A percentile compares a stretch with the other conserved stretches of the same genome.
Evolutionary conservation across 2,113 vertebrate genomes (phyloP).

Genomic region (Cyprinus carpio): DNA sequence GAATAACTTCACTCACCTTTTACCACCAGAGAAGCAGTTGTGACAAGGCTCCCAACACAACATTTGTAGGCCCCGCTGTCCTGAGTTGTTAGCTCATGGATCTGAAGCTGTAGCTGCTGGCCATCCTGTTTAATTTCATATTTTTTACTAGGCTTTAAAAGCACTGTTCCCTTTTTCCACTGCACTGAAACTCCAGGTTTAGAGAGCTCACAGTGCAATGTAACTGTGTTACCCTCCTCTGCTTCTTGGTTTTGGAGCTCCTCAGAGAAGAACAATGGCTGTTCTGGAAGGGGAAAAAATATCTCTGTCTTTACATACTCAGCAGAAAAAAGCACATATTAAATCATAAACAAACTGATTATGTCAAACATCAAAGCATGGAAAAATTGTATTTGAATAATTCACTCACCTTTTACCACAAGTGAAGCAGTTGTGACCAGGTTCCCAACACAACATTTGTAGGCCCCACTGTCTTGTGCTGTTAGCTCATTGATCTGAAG

Average conservation of each 20-base stretch:
- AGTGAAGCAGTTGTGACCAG: constrained; percentile 59
- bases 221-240: constrained; percentile 70
- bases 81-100: constrained; percentile 72
- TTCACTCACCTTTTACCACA: constrained; percentile 72
- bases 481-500: constrained; percentile 14
- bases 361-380: background rate
- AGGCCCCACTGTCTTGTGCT: background rate
- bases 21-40: constrained; percentile 65
- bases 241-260: constrained; percentile 66
- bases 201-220: constrained; percentile 77
- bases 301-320: background rate
- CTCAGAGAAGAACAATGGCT: constrained; percentile 23
- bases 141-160: constrained; percentile 75
- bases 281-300: constrained; percentile 9
- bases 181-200: constrained; percentile 63
- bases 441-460: constrained; percentile 6
- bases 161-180: constrained; percentile 67
- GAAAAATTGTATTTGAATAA: background rate
- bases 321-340: background rate
- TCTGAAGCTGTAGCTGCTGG: constrained; percentile 70
- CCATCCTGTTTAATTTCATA: constrained; percentile 78
- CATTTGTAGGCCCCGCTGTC: constrained; percentile 78
- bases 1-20: constrained; percentile 66
- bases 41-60: constrained; percentile 67
- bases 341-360: too few relatives aligned